Conservation (phyloP, 2,113 vertebrate genomes). For the Tenrec ecaudatus region DNA sequence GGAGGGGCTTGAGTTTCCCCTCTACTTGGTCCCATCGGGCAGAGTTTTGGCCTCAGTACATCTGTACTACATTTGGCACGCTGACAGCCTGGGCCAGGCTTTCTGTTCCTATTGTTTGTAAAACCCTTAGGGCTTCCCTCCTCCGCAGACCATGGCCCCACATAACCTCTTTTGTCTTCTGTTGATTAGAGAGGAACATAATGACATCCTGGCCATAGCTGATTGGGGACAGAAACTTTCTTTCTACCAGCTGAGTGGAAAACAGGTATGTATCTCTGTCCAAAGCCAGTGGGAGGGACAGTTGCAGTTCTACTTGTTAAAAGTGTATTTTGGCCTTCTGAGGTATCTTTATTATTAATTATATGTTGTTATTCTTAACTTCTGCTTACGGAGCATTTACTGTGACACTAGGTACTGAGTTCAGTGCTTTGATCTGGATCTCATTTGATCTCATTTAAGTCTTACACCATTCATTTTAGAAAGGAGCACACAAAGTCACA, state of each 20-base stretch:
- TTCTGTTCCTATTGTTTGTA: constrained; percentile 76
- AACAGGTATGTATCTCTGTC: constrained; percentile 90
- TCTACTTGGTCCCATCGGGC: not conserved
- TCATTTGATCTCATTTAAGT: not conserved
- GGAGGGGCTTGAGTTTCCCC: not conserved
- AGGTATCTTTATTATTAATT: not conserved
- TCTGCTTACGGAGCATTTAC: not conserved
- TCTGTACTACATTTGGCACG: constrained; percentile 33
- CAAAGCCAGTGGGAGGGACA: not conserved
- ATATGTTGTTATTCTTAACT: not conserved
- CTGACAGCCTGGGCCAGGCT: constrained; percentile 26
- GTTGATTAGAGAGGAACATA: constrained; percentile 94
- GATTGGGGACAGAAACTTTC: constrained; percentile 99
- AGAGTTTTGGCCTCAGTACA: not conserved
- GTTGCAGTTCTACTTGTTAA: not conserved
- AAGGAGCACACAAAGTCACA: constrained; percentile 5
- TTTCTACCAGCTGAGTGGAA: constrained; percentile 98
- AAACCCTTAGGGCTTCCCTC: constrained; percentile 22
- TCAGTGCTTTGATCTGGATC: not conserved
- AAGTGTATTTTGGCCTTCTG: not conserved
- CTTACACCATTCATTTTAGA: constrained; percentile 22
- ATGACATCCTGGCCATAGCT: constrained; percentile 97
- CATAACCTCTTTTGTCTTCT: constrained; percentile 74
- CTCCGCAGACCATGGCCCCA: constrained; percentile 34
- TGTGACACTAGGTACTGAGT: not conserved